These are phyloP conservation scores for Echinarachnius parma DNA, from an alignment of 53 echinoderm and acorn worm species.

Conservation along the genomic window DNA sequence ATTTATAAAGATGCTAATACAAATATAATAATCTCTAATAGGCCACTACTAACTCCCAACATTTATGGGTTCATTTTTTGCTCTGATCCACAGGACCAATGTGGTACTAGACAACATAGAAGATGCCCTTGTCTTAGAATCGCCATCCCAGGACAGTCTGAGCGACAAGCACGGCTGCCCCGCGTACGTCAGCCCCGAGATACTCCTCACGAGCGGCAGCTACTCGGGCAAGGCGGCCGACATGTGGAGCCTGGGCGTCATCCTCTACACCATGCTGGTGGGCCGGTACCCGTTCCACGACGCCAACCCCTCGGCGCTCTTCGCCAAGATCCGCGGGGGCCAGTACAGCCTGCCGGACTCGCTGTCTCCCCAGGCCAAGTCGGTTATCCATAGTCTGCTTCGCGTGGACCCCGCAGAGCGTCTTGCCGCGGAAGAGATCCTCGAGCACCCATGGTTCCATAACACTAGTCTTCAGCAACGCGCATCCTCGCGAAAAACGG, in stretches of 20 bases:
- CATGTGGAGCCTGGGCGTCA: slow-evolving; percentile 97
- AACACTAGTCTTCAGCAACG: slow-evolving; percentile 30
- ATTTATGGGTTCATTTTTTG: too few relatives aligned
- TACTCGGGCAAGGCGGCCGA: slow-evolving; percentile 93
- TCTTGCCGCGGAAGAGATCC: slow-evolving; percentile 75
- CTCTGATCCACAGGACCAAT: slow-evolving; percentile 54
- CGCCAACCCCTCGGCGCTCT: slow-evolving; percentile 78
- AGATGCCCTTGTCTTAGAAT: slow-evolving; percentile 72
- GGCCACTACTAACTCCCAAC: too few relatives aligned
- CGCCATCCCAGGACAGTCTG: slow-evolving; percentile 64
- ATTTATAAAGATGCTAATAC: too few relatives aligned
- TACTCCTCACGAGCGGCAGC: slow-evolving; percentile 53
- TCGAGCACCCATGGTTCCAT: slow-evolving; percentile 94
- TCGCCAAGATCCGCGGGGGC: slow-evolving; percentile 77
- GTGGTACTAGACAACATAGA: slow-evolving; percentile 81
- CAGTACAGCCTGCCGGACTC: slow-evolving; percentile 75
- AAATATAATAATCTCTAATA: too few relatives aligned
- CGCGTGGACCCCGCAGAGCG: slow-evolving; percentile 78
- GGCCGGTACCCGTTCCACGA: slow-evolving; percentile 98
- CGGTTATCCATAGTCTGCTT: slow-evolving; percentile 84
- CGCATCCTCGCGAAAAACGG: slow-evolving; percentile 21
- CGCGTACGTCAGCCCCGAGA: slow-evolving; percentile 96
- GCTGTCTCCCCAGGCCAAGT: slow-evolving; percentile 85
- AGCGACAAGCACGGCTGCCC: slow-evolving; percentile 98
- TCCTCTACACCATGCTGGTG: slow-evolving; percentile 95